A percentile compares a stretch with the other conserved stretches of the same genome.
phyloP scores from a whole-genome alignment of 2,113 vertebrate species.

The Oreocharis arfaki region DNA sequence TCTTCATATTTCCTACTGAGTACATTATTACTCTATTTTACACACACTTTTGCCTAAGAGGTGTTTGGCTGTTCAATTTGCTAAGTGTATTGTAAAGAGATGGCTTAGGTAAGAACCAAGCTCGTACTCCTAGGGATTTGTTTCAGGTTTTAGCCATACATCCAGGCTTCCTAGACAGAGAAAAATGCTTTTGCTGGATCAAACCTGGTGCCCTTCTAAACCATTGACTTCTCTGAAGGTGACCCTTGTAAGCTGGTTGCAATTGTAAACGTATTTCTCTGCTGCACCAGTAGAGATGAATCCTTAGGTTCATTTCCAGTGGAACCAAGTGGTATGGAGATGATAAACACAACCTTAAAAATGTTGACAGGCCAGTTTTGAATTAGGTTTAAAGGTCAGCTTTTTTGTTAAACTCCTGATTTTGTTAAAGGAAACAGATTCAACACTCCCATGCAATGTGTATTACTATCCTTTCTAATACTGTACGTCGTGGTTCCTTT shows the following conservation, averaged over 20 bases:
- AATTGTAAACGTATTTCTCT: background rate
- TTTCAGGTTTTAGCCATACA: background rate
- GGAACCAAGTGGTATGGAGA: background rate
- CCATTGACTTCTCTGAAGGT: background rate
- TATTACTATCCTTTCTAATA: background rate
- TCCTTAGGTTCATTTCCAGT: background rate
- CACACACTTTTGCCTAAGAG: background rate
- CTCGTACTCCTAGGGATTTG: background rate
- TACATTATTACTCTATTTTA: background rate
- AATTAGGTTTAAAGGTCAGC: background rate
- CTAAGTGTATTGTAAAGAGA: background rate
- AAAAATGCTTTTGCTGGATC: background rate
- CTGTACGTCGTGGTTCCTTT: background rate
- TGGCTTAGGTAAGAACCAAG: background rate
- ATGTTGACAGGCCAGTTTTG: background rate
- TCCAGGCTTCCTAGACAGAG: background rate
- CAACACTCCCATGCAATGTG: rapidly evolving
- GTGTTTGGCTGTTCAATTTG: background rate
- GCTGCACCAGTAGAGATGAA: background rate
- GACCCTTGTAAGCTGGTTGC: background rate
- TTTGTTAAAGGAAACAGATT: background rate
- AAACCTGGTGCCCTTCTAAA: background rate
- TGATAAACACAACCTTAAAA: background rate
- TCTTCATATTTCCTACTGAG: background rate
- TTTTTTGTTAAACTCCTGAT: rapidly evolving